Evolutionary conservation across 1,140 invertebrate species (phyloP).

Genomic region (Sesamia nonagrioides): DNA sequence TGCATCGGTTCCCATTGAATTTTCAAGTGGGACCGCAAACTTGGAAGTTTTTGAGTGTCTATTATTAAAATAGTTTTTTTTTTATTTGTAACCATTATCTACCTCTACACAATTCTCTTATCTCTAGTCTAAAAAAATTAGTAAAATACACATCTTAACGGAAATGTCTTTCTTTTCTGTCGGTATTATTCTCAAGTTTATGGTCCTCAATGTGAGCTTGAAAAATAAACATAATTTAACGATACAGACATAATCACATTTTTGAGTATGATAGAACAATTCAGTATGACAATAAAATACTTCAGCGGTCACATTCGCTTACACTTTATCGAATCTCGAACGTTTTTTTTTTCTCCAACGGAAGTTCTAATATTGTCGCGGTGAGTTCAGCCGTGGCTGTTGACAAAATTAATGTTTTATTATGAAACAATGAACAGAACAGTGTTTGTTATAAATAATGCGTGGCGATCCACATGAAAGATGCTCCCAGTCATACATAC

Average conservation of each 20-base stretch:
- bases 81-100: neutral
- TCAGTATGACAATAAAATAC: conserved; percentile 30
- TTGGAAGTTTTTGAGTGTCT: neutral
- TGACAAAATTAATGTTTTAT: conserved; percentile 86
- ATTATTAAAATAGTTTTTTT: too few species aligned
- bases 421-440: conserved; percentile 84
- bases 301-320: conserved; percentile 30
- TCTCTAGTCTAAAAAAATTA: neutral
- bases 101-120: neutral
- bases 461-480: conserved; percentile 69
- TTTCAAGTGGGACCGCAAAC: conserved; percentile 27
- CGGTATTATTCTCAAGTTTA: conserved; percentile 27
- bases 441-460: conserved; percentile 78
- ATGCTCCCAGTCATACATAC: conserved; percentile 72
- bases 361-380: conserved; percentile 83
- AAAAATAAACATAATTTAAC: conserved; percentile 29
- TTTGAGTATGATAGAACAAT: conserved; percentile 36
- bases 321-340: conserved; percentile 67
- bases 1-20: conserved; percentile 50
- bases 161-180: conserved; percentile 20
- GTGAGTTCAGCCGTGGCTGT: conserved; percentile 73
- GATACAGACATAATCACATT: conserved; percentile 28
- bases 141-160: neutral
- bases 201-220: conserved; percentile 21
- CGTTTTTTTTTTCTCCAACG: conserved; percentile 67